Evolutionary conservation across 2,797 vertebrate species (phyloP).

Genomic region (Pipistrellus pipistrellus): DNA sequence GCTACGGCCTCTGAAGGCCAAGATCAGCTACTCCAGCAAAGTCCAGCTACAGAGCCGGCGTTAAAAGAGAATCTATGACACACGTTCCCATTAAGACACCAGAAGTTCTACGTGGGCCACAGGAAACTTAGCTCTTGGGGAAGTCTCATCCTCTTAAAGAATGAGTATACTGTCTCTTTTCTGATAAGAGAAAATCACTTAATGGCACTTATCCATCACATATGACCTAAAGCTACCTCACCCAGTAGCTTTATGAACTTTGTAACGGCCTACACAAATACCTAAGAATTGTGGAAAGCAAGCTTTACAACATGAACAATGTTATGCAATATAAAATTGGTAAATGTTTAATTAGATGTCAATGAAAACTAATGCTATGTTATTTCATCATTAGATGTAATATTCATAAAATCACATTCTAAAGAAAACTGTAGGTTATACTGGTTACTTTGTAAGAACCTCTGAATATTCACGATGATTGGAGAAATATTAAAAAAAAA

Average conservation of each 20-base stretch:
- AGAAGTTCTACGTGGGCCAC: rapidly evolving
- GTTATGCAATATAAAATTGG: neutral
- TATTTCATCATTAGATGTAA: neutral
- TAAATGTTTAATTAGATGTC: neutral
- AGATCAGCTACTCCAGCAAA: neutral
- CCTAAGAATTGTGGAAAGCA: neutral
- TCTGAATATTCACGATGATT: neutral
- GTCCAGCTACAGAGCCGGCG: rapidly evolving
- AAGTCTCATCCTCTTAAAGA: neutral
- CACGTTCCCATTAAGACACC: rapidly evolving
- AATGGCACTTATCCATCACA: neutral
- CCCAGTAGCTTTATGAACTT: neutral
- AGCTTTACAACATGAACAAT: neutral
- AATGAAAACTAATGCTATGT: neutral
- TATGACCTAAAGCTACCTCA: neutral
- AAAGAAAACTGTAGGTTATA: neutral
- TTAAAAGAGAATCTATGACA: rapidly evolving
- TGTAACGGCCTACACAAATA: neutral
- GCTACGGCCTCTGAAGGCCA: neutral
- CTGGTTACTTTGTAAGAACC: neutral
- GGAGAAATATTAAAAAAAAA: neutral
- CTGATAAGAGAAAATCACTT: neutral
- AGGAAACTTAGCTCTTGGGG: too few relatives aligned
- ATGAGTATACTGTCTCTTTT: neutral
- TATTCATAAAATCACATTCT: neutral